Percentiles rank a stretch among this genome's conserved stretches.
Conservation (phyloP, 1,140 invertebrate genomes). For the Druon quercuslanigerum region DNA sequence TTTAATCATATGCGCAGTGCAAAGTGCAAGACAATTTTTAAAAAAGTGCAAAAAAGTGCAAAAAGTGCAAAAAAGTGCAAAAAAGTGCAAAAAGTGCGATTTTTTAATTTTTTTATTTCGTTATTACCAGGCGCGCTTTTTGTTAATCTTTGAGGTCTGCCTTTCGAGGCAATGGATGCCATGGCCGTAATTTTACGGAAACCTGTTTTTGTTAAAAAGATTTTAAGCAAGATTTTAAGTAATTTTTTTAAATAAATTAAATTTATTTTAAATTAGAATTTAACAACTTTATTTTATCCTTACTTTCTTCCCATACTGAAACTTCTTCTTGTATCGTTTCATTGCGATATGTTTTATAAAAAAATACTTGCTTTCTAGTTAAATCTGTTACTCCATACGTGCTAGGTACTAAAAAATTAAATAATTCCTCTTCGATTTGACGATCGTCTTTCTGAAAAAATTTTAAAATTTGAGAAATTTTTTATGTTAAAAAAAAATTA, state of each 20-base stretch:
- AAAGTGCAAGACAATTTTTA: conserved; percentile 15
- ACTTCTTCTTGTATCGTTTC: conserved; percentile 77
- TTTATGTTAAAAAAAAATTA: too few relatives aligned
- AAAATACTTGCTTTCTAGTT: conserved; percentile 72
- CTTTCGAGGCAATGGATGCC: conserved; percentile 59
- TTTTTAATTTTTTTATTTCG: conserved; percentile 33
- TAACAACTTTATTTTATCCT: conserved; percentile 62
- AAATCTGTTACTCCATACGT: conserved; percentile 68
- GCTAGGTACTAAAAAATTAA: conserved; percentile 69
- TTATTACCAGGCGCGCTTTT: conserved; percentile 66
- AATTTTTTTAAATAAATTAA: conserved; percentile 34
- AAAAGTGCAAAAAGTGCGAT: conserved; percentile 31
- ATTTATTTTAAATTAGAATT: conserved; percentile 31
- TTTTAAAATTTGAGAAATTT: conserved; percentile 38
- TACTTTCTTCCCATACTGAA: conserved; percentile 77
- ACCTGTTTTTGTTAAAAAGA: conserved; percentile 48
- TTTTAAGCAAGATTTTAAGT: conserved; percentile 49
- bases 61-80: conserved; percentile 20
- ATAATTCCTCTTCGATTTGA: conserved; percentile 62
- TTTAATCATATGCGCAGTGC: background rate
- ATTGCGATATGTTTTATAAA: conserved; percentile 77
- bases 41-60: conserved; percentile 25
- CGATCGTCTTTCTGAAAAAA: conserved; percentile 63
- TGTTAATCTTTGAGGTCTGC: conserved; percentile 61
- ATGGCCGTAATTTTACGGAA: conserved; percentile 63